These are phyloP conservation scores for Scyliorhinus canicula DNA, from an alignment of 2,797 vertebrate genomes.

Conservation along the genomic window DNA sequence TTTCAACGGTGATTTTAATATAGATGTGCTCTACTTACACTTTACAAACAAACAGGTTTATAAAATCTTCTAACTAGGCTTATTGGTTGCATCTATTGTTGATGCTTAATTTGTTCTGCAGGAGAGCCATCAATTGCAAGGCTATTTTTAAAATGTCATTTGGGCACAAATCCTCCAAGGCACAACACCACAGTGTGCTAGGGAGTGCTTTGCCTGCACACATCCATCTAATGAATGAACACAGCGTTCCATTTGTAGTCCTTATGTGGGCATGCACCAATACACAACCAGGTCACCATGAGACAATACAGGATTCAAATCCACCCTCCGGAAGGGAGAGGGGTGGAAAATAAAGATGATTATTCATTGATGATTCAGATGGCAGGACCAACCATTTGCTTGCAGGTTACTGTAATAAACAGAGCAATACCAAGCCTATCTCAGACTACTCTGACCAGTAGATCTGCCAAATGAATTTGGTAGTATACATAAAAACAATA, in stretches of 20 bases:
- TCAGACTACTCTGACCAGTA: neutral
- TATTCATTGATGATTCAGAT: neutral
- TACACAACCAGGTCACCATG: neutral
- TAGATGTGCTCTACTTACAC: neutral
- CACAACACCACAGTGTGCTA: neutral
- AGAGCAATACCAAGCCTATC: neutral
- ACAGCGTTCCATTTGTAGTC: neutral
- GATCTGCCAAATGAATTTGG: neutral
- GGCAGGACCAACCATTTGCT: neutral
- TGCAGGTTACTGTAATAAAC: neutral
- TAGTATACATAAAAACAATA: neutral
- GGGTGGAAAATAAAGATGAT: neutral
- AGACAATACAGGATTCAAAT: neutral
- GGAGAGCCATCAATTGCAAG: neutral
- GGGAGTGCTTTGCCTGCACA: neutral
- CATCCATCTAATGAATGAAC: neutral
- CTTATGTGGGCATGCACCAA: neutral
- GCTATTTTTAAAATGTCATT: constrained; percentile 8
- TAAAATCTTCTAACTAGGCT: neutral
- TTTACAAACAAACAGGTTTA: neutral
- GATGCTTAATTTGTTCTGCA: neutral
- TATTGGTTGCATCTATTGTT: neutral
- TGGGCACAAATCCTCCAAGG: neutral
- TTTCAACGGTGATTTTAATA: neutral
- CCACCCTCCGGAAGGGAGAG: neutral